Evolutionary conservation across 2,113 vertebrate genomes (phyloP).

Genomic region (Crocuta crocuta): DNA sequence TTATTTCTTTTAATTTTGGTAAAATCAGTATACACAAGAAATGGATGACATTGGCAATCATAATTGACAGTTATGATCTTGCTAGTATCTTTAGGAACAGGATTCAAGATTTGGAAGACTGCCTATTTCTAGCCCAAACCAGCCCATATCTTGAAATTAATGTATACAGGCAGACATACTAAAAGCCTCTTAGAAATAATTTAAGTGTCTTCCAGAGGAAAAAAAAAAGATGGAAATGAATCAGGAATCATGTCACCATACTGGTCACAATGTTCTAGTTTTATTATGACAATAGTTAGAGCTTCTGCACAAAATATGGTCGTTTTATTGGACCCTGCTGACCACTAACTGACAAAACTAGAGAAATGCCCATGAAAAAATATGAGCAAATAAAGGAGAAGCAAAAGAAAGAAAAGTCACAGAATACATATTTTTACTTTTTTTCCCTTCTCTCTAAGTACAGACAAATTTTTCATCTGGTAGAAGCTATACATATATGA

Average conservation of each 20-base stretch:
- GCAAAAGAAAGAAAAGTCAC: neutral
- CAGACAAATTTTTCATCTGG: neutral
- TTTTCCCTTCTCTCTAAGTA: neutral
- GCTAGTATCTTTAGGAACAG: neutral
- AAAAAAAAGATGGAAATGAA: slow-evolving; percentile 35
- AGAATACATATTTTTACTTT: neutral
- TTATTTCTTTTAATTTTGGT: neutral
- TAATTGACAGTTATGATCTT: neutral
- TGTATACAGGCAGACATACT: neutral
- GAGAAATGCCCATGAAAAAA: neutral
- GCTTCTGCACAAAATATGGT: slow-evolving; percentile 41
- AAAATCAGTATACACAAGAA: neutral
- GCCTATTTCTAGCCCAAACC: neutral
- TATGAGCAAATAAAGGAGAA: neutral
- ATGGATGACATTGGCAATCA: neutral
- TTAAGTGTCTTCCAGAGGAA: neutral
- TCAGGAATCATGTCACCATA: slow-evolving; percentile 14
- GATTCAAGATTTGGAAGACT: neutral
- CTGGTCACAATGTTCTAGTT: neutral
- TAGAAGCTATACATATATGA: neutral
- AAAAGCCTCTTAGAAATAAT: slow-evolving; percentile 14
- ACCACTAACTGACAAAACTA: slow-evolving; percentile 45
- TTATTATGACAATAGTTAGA: slow-evolving; percentile 47
- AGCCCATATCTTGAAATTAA: neutral
- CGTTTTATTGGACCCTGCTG: slow-evolving; percentile 40